phyloP scores from a whole-genome alignment of 1,140 invertebrate species.

The Drosophila mojavensis region DNA sequence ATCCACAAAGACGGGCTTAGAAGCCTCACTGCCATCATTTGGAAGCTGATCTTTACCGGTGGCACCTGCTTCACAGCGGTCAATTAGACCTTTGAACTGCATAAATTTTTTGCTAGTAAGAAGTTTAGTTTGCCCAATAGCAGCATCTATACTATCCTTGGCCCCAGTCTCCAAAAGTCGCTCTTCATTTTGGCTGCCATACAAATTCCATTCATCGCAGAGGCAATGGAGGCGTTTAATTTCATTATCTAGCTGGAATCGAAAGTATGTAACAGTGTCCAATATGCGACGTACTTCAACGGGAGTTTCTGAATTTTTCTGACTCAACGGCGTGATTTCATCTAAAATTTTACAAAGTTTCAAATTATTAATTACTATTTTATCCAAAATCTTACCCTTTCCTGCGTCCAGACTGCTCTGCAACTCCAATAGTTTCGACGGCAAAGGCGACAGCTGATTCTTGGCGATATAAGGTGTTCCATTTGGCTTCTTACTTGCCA shows the following conservation, averaged over 20 bases:
- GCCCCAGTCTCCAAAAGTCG: slow-evolving; percentile 60
- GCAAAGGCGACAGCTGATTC: too few relatives aligned
- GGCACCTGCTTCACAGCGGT: slow-evolving; percentile 86
- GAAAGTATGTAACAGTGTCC: slow-evolving; percentile 86
- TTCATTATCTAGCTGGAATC: slow-evolving; percentile 85
- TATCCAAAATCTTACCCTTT: neutral
- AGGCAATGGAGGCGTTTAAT: slow-evolving; percentile 83
- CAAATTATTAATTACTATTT: too few relatives aligned
- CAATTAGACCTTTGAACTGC: slow-evolving; percentile 87
- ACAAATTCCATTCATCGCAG: slow-evolving; percentile 85
- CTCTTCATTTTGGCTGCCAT: slow-evolving; percentile 60
- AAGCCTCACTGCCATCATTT: slow-evolving; percentile 84
- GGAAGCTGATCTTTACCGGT: slow-evolving; percentile 27
- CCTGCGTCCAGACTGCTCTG: neutral
- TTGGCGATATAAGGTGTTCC: too few relatives aligned
- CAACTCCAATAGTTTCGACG: too few relatives aligned
- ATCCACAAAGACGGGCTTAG: slow-evolving; percentile 86
- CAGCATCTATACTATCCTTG: slow-evolving; percentile 87
- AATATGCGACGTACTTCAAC: slow-evolving; percentile 81
- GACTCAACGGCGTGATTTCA: slow-evolving; percentile 2
- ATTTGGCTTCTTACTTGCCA: too few relatives aligned
- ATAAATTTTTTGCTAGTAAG: slow-evolving; percentile 88
- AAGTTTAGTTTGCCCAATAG: slow-evolving; percentile 88
- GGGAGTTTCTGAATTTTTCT: slow-evolving; percentile 17
- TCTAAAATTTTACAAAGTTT: neutral